Percentiles rank a stretch among this genome's conserved stretches.
phyloP scores from a whole-genome alignment of 2,797 vertebrate species.

The Brachyrhaphis roseni region DNA sequence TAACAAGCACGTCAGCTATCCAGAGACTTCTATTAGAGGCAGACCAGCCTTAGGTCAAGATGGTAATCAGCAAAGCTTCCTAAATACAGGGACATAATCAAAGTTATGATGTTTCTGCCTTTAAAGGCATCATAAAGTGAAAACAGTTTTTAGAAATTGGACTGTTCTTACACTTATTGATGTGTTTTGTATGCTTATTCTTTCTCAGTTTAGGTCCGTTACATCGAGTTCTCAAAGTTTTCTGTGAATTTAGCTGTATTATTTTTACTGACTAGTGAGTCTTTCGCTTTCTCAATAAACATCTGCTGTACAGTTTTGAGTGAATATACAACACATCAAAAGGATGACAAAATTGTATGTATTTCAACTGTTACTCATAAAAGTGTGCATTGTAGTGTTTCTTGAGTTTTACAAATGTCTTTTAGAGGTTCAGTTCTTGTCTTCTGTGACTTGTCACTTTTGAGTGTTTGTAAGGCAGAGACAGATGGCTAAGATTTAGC shows the following conservation, averaged over 20 bases:
- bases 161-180: not conserved
- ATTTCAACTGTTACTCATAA: not conserved
- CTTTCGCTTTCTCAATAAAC: not conserved
- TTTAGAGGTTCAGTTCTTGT: not conserved
- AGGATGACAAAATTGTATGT: not conserved
- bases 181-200: not conserved
- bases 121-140: not conserved
- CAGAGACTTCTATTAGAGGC: not conserved
- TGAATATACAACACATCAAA: not conserved
- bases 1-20: not conserved
- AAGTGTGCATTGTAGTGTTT: not conserved
- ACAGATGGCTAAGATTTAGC: not conserved
- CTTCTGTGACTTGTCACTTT: not conserved
- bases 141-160: not conserved
- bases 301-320: not conserved
- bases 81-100: not conserved
- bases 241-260: not conserved
- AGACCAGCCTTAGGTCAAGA: not conserved
- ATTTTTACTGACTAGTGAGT: not conserved
- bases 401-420: not conserved
- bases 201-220: not conserved
- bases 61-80: not conserved
- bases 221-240: not conserved
- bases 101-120: not conserved
- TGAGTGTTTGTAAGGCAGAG: not conserved